A percentile compares a stretch with the other conserved stretches of the same genome.
phyloP scores from a whole-genome alignment of 2,797 vertebrate species.

The Champsocephalus esox region DNA sequence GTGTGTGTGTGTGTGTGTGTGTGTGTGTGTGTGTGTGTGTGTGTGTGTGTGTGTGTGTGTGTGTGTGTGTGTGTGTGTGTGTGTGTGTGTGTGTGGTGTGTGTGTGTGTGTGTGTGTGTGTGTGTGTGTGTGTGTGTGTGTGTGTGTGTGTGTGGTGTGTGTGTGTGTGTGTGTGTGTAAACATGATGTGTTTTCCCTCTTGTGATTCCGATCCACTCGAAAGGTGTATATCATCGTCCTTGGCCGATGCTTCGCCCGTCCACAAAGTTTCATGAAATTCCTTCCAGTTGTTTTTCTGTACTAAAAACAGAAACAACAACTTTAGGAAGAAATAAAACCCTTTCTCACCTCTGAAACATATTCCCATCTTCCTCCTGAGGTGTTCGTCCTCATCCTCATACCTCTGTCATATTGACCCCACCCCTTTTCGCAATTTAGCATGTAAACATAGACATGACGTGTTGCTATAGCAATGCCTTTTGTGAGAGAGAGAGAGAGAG shows the following conservation, averaged over 20 bases:
- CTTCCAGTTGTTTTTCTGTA: too few relatives aligned
- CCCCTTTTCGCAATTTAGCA: too few relatives aligned
- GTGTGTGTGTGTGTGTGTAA: slow-evolving; percentile 56
- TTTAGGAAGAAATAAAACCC: background rate
- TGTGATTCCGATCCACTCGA: too few relatives aligned
- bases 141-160: slow-evolving; percentile 70
- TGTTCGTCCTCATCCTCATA: background rate
- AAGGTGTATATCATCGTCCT: too few relatives aligned
- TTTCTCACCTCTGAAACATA: background rate
- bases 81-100: slow-evolving; percentile 70
- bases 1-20: slow-evolving; percentile 64
- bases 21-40: slow-evolving; percentile 73
- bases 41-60: slow-evolving; percentile 71
- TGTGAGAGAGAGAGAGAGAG: too few relatives aligned
- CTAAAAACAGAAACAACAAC: too few relatives aligned
- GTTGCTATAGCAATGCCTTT: too few relatives aligned
- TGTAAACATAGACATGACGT: too few relatives aligned
- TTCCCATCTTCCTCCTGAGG: background rate
- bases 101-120: slow-evolving; percentile 73
- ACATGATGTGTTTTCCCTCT: too few relatives aligned
- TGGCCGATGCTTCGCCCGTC: too few relatives aligned
- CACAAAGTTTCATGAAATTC: too few relatives aligned
- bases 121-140: slow-evolving; percentile 74
- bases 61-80: slow-evolving; percentile 71
- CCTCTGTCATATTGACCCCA: too few relatives aligned